Conservation (phyloP, 2,113 vertebrate genomes). For the Dascyllus trimaculatus region DNA sequence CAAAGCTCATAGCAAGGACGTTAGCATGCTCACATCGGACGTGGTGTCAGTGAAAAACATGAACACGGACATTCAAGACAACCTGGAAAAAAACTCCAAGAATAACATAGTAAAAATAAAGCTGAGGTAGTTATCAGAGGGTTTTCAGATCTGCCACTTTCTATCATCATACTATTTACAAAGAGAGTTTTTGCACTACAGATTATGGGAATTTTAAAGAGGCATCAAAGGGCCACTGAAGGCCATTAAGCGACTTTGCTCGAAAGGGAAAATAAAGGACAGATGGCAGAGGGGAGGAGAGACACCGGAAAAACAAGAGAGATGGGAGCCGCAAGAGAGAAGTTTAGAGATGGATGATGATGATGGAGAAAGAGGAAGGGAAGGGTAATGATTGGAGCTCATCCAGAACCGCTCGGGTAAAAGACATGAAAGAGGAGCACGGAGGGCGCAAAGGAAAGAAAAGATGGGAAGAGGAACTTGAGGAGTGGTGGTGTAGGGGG, state of each 20-base stretch:
- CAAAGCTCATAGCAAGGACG: constrained; percentile 10
- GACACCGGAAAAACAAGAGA: constrained; percentile 45
- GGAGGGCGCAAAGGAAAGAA: background rate
- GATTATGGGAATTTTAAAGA: constrained; percentile 12
- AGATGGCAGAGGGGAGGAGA: constrained; percentile 64
- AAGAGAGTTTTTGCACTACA: background rate
- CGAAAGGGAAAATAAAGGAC: constrained; percentile 45
- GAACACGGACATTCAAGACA: no score
- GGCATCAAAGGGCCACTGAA: constrained; percentile 13
- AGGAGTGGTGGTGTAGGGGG: background rate
- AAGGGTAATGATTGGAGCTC: constrained; percentile 50
- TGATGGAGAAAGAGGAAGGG: constrained; percentile 55
- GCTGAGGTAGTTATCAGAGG: no score
- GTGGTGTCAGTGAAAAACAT: background rate
- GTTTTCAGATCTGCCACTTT: no score
- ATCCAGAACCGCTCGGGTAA: constrained; percentile 32
- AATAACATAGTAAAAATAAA: no score
- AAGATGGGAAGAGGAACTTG: background rate
- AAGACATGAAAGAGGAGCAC: constrained; percentile 19
- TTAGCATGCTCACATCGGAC: background rate
- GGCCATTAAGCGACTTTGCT: constrained; percentile 33
- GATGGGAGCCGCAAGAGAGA: constrained; percentile 45
- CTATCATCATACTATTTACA: background rate
- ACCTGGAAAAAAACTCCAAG: no score
- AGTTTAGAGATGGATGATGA: constrained; percentile 61